A percentile compares a stretch with the other conserved stretches of the same genome.
These are phyloP conservation scores for Pseudochirops cupreus DNA, from an alignment of 2,797 vertebrate genomes.

Conservation along the genomic window DNA sequence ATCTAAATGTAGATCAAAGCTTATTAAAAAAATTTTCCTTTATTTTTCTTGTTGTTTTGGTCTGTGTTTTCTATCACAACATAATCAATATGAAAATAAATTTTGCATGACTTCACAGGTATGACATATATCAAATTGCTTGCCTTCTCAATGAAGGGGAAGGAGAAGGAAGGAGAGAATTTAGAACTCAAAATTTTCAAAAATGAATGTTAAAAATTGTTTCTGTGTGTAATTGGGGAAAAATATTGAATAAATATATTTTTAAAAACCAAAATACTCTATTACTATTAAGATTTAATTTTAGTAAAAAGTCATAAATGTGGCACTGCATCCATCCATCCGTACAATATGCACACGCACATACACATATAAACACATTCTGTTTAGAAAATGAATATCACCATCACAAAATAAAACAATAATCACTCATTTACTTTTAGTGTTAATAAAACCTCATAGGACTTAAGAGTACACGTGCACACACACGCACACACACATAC, in stretches of 20 bases:
- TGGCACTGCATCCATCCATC: background rate
- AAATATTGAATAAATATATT: background rate
- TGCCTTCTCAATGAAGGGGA: background rate
- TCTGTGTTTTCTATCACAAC: background rate
- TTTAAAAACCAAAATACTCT: background rate
- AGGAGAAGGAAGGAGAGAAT: background rate
- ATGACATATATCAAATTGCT: background rate
- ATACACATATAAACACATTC: background rate
- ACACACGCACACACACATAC: too few species aligned
- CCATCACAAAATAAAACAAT: background rate
- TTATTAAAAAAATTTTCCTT: background rate
- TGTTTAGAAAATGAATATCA: background rate
- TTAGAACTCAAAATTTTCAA: background rate
- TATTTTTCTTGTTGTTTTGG: background rate
- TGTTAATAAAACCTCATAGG: background rate
- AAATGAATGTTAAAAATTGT: background rate
- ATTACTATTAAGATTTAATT: background rate
- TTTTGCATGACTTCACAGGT: background rate
- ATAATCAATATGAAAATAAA: background rate
- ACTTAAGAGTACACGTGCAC: background rate
- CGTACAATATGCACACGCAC: too few species aligned
- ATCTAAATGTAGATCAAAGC: background rate
- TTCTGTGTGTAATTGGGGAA: background rate
- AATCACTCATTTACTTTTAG: background rate
- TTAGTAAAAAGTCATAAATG: background rate